Conservation (phyloP, 1,140 invertebrate genomes). For the Paralvinella palmiformis region DNA sequence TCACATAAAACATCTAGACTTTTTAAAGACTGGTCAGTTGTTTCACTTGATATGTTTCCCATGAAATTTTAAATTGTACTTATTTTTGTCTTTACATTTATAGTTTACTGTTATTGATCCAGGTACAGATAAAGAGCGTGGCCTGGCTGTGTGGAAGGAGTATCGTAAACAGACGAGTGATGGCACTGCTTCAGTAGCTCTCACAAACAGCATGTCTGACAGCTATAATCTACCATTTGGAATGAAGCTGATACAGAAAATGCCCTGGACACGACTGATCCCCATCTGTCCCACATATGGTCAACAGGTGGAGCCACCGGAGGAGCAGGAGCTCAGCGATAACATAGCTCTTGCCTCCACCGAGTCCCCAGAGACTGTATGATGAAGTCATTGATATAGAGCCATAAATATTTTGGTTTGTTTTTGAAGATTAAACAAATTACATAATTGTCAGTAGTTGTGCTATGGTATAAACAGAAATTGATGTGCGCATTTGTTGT, state of each 20-base stretch:
- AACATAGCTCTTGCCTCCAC: too few relatives aligned
- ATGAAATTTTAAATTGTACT: neutral
- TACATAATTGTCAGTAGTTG: too few relatives aligned
- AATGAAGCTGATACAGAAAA: neutral
- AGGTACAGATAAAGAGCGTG: slow-evolving; percentile 6
- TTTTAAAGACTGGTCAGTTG: neutral
- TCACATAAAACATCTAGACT: neutral
- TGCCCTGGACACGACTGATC: neutral
- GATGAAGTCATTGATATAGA: too few relatives aligned
- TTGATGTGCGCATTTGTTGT: too few relatives aligned
- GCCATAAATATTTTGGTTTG: too few relatives aligned
- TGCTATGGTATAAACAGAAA: too few relatives aligned
- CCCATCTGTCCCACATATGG: slow-evolving; percentile 1
- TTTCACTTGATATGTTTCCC: neutral
- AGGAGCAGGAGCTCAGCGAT: too few relatives aligned
- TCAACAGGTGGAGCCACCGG: neutral
- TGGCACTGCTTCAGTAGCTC: neutral
- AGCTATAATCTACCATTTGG: slow-evolving; percentile 7
- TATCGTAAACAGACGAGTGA: neutral
- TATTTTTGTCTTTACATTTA: neutral
- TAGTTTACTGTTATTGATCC: neutral
- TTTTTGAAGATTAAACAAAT: too few relatives aligned
- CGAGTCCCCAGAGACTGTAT: too few relatives aligned
- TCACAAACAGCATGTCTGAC: neutral
- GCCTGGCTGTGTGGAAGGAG: neutral